Base-by-base conservation (phyloP, 2,113 vertebrate species). In the Clarias macrocephalus region DNA sequence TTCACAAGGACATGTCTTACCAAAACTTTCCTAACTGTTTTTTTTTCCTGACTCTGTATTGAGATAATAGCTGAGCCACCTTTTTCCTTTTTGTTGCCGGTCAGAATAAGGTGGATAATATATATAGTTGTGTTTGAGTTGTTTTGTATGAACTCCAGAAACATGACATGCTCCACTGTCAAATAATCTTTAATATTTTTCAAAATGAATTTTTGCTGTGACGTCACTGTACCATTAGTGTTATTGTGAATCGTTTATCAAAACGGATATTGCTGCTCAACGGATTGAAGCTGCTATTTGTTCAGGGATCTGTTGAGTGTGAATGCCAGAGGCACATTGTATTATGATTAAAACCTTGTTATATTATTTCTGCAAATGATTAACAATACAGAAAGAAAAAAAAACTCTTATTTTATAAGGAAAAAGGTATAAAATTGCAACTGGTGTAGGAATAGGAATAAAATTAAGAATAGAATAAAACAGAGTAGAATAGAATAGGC, bases 311-410 rank as follows among this genome's bases (percentile, higher is more conserved):
- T 89, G 86, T 89, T 86, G 68, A 85, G 63, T 85, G 73, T 82
- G 77, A 82, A 84, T 88, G 85, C 81, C 80, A 82, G 86, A 79
- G 57, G 21, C 79, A 85, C 21, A 72, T 66, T 75, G 62, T n/a
- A 81, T 77, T 85, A 83, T 88, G 90, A 89, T 90, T 85, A 88
- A 86, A 88, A 30, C 33, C 65, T 85, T 87, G 88, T 90, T 86
- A 90, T 68, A 82, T 85, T 87, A 66, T 82, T 70, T 59, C 62
- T 86, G 86, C 65, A 83, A 83, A 88, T 80, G 23, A 89, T 89
- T 89, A 85, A 76, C 82, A 87, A 33, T 75, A 81, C 79, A 57
- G 63, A n/a, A 37, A 60, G 23, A 13, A 9, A 18, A 48, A 18
- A 48, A 83, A 23, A 33, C 11, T 48, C 13, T 52, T 87, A 23